Base-by-base conservation (phyloP, 2,888 invertebrate species). In the Eupithecia centaureata region DNA sequence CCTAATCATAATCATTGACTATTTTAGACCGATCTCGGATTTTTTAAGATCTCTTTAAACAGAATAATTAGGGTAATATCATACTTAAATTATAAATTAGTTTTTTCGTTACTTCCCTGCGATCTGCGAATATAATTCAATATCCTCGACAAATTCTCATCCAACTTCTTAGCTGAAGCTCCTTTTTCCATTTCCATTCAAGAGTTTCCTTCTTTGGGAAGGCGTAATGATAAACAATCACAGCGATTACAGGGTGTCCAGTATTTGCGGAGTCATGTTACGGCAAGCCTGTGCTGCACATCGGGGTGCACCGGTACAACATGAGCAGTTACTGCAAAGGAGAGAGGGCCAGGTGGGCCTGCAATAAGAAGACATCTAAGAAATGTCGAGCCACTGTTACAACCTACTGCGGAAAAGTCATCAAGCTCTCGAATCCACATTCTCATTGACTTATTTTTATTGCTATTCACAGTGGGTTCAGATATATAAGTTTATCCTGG, bases 351-450 rank as follows among this genome's bases (percentile, higher is more conserved):
- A 57, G 70, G 27, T 70, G 70, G 72, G 51, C 38, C 35, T 72
- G 72, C 13, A 47, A 76, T 68, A 77, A 77, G 74, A 70, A 78
- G 10, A 75, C 78, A 30, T 28, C 27, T 27, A 52, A 47, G 2
- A 80, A 81, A 0, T 85, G 84, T 42, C 71, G 75, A 5, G 84
- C 84, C 1, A 79, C 72, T 35, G 69, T 84, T 25, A 72, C 70
- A 62, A 84, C 85, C 35, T 62, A 18, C 42, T 5, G 56, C 27
- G 52, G 33, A 8, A 8, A 59, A 10, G 42, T 68, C 18, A n/a
- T 68, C 30, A 68, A 58, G 42, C 5, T 42, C 27, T 62, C 42
- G 15, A 61, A 65, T 33, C 5, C 2, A 28, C 68, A 68, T 35
- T 22, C 13, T 54, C 68, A 68, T 54, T 54, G 18, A 62, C 38